These are phyloP conservation scores for Acropora tenuis DNA, from an alignment of 64 coral and sea anemone genomes.

Conservation along the genomic window DNA sequence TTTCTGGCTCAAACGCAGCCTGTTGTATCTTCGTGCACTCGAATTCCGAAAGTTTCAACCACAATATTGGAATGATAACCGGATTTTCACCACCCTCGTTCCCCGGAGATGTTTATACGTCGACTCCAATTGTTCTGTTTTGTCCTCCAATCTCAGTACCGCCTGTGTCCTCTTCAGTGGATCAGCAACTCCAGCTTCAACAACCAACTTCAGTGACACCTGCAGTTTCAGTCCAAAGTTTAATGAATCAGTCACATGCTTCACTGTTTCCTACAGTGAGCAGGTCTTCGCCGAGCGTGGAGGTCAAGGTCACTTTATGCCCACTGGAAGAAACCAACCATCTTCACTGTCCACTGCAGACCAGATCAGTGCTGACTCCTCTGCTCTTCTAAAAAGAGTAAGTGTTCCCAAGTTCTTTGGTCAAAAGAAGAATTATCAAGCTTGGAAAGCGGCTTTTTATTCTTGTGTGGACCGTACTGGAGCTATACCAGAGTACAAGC, in stretches of 20 bases:
- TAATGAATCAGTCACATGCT: neutral
- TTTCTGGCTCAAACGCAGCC: no score
- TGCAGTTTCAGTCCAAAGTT: neutral
- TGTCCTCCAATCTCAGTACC: no score
- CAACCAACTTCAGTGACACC: neutral
- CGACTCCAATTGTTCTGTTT: neutral
- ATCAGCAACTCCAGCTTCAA: neutral
- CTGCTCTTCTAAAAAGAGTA: neutral
- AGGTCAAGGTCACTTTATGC: neutral
- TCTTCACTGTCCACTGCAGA: neutral
- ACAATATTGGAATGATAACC: no score
- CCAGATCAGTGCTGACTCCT: neutral
- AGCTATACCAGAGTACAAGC: no score
- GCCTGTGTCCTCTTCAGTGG: neutral
- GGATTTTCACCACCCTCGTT: no score
- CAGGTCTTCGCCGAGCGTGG: neutral
- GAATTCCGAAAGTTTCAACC: no score
- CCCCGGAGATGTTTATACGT: neutral
- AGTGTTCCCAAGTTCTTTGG: no score
- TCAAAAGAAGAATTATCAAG: no score
- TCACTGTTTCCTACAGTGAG: neutral
- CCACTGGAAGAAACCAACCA: neutral
- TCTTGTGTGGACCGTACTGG: no score
- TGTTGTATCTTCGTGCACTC: no score
- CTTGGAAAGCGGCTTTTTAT: no score